phyloP scores from a whole-genome alignment of 2,797 vertebrate species.

The Meriones psammophilus region DNA sequence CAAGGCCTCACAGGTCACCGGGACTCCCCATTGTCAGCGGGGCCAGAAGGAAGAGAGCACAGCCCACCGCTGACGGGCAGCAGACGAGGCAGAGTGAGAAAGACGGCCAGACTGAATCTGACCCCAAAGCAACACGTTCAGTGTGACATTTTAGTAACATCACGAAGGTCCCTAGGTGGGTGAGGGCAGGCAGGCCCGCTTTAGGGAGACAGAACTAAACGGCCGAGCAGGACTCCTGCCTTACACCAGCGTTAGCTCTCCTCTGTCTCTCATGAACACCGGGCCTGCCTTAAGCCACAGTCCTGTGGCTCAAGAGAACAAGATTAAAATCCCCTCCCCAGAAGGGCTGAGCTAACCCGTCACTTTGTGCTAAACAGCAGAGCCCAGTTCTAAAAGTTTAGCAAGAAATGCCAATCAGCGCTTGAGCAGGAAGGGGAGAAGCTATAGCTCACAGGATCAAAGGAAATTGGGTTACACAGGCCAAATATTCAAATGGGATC shows the following conservation, averaged over 20 bases:
- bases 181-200: neutral
- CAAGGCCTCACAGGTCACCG: accelerated
- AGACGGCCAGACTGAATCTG: too few species aligned
- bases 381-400: neutral
- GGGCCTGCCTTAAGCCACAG: accelerated
- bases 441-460: accelerated
- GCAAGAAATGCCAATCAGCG: neutral
- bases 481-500: neutral
- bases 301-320: neutral
- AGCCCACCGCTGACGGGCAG: too few species aligned
- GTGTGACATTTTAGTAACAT: neutral
- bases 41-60: accelerated
- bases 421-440: neutral
- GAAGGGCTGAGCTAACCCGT: too few species aligned
- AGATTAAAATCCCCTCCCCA: neutral
- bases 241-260: accelerated
- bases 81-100: neutral
- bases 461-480: neutral
- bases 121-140: neutral
- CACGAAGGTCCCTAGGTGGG: neutral
- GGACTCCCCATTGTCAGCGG: accelerated
- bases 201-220: accelerated
- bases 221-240: accelerated
- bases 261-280: accelerated
- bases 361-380: neutral